Evolutionary conservation across 2,113 vertebrate genomes (phyloP).

Genomic region (Pterocles orientalis): DNA sequence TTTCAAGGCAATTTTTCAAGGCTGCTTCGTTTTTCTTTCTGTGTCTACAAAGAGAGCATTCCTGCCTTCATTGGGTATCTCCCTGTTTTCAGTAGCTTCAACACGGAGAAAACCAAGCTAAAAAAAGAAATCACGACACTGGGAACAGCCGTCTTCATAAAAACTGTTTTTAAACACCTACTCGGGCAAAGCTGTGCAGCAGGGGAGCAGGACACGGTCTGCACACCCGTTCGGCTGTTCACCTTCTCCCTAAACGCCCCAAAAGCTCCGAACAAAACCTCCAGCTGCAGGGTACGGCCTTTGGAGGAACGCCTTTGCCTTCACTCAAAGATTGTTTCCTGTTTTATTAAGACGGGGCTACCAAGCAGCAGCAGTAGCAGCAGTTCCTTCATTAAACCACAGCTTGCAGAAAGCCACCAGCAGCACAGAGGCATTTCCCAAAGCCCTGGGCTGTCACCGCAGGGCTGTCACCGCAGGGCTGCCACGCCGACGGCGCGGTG

Average conservation of each 20-base stretch:
- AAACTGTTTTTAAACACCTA: constrained; percentile 30
- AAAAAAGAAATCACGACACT: constrained; percentile 48
- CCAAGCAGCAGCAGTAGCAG: neutral
- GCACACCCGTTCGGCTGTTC: neutral
- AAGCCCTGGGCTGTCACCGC: neutral
- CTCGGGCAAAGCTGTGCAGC: neutral
- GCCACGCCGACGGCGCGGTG: neutral
- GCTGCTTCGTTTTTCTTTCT: neutral
- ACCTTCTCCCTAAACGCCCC: neutral
- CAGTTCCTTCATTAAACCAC: rapidly evolving
- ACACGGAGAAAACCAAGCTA: neutral
- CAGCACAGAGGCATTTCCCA: neutral
- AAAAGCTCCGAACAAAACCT: neutral
- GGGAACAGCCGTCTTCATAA: neutral
- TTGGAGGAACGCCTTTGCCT: rapidly evolving
- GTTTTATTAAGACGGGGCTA: neutral
- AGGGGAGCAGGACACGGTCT: neutral
- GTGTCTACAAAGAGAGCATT: constrained; percentile 6
- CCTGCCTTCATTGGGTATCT: neutral
- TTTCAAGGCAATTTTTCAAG: neutral
- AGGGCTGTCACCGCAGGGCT: neutral
- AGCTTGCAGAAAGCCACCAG: neutral
- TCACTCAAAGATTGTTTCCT: rapidly evolving
- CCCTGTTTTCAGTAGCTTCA: neutral
- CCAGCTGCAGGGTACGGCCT: neutral